phyloP scores from a whole-genome alignment of 37 sponge, comb jelly and placozoan genomes.

The Spongia lamella region DNA sequence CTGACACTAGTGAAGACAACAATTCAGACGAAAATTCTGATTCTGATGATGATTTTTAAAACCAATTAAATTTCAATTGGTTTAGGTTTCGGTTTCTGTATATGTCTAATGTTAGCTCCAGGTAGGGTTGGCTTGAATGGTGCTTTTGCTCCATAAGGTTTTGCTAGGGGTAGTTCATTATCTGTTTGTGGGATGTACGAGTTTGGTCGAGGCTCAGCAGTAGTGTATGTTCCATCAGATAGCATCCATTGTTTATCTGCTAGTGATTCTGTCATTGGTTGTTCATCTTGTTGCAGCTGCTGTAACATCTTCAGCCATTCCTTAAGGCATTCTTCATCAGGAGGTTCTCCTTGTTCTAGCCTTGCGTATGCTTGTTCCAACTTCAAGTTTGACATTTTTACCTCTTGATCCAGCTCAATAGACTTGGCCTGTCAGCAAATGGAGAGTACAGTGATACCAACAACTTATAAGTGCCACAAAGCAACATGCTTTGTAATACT shows the following conservation, averaged over 20 bases:
- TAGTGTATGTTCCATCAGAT: conserved; percentile 75
- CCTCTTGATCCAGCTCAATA: conserved; percentile 76
- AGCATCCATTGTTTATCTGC: conserved; percentile 59
- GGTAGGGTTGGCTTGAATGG: conserved; percentile 96
- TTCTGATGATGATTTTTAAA: background rate
- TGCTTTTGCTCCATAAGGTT: conserved; percentile 94
- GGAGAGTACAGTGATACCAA: background rate
- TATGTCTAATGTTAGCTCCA: conserved; percentile 93
- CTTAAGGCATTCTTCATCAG: conserved; percentile 58
- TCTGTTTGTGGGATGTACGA: conserved; percentile 92
- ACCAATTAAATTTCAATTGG: conserved; percentile 87
- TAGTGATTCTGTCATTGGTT: background rate
- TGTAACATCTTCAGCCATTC: conserved; percentile 69
- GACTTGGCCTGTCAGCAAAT: conserved; percentile 50
- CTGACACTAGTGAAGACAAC: too few species aligned
- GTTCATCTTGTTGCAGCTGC: background rate
- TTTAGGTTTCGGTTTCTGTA: conserved; percentile 88
- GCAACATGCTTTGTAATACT: background rate
- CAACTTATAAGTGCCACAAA: background rate
- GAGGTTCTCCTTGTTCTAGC: conserved; percentile 81
- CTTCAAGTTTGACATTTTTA: conserved; percentile 39
- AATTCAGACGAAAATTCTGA: too few species aligned
- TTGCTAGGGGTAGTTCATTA: conserved; percentile 89
- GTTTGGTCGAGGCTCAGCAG: conserved; percentile 92
- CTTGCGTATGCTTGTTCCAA: conserved; percentile 72